Percentiles rank a stretch among this genome's conserved stretches.
These are phyloP conservation scores for Halesus radiatus DNA, from an alignment of 1,140 invertebrate species.

Conservation along the genomic window DNA sequence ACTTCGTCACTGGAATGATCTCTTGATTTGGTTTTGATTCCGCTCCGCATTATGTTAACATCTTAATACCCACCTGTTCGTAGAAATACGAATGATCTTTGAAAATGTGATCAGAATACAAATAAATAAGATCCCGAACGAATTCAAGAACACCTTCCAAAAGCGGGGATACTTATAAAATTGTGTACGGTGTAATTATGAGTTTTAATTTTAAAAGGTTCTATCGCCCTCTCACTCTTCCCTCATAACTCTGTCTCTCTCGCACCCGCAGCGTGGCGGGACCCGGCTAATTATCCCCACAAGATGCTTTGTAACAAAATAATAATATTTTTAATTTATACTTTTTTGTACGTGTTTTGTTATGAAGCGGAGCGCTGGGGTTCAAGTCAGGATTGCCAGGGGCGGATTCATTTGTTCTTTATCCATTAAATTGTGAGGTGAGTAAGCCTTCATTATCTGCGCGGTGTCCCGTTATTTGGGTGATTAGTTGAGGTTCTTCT, in stretches of 20 bases:
- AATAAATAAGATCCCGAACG: constrained; percentile 42
- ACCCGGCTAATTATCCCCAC: constrained; percentile 55
- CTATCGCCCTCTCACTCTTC: constrained; percentile 14
- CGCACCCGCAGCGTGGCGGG: constrained; percentile 36
- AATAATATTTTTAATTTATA: constrained; percentile 58
- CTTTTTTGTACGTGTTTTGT: constrained; percentile 56
- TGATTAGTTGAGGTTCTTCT: too few species aligned
- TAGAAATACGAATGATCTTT: background rate
- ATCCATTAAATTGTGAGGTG: background rate
- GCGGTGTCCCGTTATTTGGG: too few species aligned
- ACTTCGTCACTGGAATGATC: too few species aligned
- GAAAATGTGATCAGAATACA: background rate
- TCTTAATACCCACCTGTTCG: too few species aligned
- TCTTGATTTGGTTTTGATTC: too few species aligned
- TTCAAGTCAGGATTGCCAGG: constrained; percentile 27
- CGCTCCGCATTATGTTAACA: too few species aligned
- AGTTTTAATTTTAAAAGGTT: constrained; percentile 55
- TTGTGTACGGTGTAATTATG: constrained; percentile 57
- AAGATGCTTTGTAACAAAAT: constrained; percentile 54
- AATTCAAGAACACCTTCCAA: constrained; percentile 53
- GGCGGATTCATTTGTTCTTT: constrained; percentile 29
- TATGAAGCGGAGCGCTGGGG: constrained; percentile 42
- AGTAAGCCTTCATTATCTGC: background rate
- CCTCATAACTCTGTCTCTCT: constrained; percentile 32
- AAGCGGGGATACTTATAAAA: constrained; percentile 49